Percentiles rank a stretch among this genome's conserved stretches.
Conservation (phyloP, 2,113 vertebrate genomes). For the Antennarius striatus region DNA sequence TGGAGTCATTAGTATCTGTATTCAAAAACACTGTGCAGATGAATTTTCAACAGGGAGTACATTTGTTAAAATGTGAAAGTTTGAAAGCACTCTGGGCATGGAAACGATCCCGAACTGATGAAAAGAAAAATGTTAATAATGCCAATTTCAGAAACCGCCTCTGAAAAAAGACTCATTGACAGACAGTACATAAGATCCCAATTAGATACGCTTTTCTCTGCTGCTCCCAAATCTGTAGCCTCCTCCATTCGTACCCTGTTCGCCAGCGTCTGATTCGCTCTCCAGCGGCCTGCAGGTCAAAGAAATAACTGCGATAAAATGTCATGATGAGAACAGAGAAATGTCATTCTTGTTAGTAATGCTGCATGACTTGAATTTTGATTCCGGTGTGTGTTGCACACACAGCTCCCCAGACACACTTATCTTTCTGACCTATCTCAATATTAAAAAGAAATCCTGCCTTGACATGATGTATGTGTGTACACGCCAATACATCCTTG, state of each 20-base stretch:
- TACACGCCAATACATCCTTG: conserved; percentile 17
- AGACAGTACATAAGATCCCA: conserved; percentile 38
- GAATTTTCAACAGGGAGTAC: conserved; percentile 14
- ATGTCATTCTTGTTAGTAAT: conserved; percentile 68
- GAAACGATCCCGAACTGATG: conserved; percentile 33
- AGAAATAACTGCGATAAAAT: conserved; percentile 64
- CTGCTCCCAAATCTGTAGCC: conserved; percentile 23
- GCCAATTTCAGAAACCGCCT: conserved; percentile 23
- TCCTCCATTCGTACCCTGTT: conserved; percentile 25
- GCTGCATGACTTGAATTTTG: conserved; percentile 59
- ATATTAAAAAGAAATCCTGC: conserved; percentile 31
- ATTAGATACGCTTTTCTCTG: conserved; percentile 35
- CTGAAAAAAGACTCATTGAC: conserved; percentile 26
- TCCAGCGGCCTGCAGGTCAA: conserved; percentile 48
- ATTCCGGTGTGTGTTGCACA: conserved; percentile 43
- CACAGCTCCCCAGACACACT: background rate
- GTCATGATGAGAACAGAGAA: conserved; percentile 70
- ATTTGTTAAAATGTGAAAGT: conserved; percentile 14
- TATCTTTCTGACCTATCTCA: conserved; percentile 47
- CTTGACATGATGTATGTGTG: conserved; percentile 22
- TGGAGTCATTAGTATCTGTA: conserved; percentile 38
- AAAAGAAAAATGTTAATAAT: conserved; percentile 26
- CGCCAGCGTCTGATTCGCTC: conserved; percentile 34
- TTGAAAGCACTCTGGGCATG: background rate
- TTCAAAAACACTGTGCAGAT: conserved; percentile 23